Conservation (phyloP, 37 sponge, comb jelly and placozoan species). For the Aplysina aerophoba region DNA sequence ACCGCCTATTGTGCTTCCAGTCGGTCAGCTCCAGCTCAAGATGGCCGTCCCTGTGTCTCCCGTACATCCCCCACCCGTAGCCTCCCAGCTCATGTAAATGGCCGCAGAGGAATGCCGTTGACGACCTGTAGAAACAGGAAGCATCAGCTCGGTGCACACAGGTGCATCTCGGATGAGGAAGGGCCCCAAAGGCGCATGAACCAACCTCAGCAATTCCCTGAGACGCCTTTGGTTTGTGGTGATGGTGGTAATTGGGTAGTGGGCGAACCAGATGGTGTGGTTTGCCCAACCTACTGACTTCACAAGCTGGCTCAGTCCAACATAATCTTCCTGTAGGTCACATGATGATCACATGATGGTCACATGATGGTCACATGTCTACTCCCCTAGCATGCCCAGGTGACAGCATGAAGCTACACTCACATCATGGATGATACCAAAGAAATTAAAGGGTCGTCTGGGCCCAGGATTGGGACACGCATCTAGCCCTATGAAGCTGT, state of each 20-base stretch:
- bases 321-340: constrained; percentile 15
- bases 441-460: constrained; percentile 88
- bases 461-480: constrained; percentile 84
- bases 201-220: constrained; percentile 50
- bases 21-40: constrained; percentile 88
- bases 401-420: constrained; percentile 2
- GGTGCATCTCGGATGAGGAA: not conserved
- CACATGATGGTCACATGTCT: not conserved
- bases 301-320: not conserved
- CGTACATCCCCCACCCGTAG: constrained; percentile 56
- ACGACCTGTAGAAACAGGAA: constrained; percentile 9
- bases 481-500: constrained; percentile 84
- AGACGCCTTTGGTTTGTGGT: constrained; percentile 40
- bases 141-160: not conserved
- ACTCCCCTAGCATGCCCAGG: not conserved
- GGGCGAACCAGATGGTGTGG: constrained; percentile 80
- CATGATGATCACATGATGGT: not conserved
- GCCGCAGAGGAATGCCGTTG: constrained; percentile 85
- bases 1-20: constrained; percentile 71
- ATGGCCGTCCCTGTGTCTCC: constrained; percentile 71
- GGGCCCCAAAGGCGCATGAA: not conserved
- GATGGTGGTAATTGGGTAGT: constrained; percentile 82
- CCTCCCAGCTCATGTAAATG: constrained; percentile 81
- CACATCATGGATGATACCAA: constrained; percentile 82
- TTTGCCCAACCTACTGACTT: constrained; percentile 28